Base-by-base conservation (phyloP, 1,140 invertebrate genomes). In the Drosophila bipectinata region DNA sequence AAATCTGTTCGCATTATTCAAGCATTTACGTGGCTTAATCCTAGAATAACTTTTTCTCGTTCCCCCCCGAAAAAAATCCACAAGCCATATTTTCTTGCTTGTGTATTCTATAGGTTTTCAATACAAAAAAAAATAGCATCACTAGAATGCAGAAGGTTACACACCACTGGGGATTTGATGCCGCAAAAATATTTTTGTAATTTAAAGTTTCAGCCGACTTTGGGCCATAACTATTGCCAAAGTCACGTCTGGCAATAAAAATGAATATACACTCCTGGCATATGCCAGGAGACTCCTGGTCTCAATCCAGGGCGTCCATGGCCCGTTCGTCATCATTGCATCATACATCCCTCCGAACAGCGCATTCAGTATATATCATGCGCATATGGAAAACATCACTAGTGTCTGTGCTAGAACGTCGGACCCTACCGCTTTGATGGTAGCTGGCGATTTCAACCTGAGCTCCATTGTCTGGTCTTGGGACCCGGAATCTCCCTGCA, bases 1-100 rank as follows among this genome's bases (percentile, higher is more conserved):
- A 82, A 87, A 82, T 87, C 82, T 53, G 60, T 58, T 75, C 67
- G 66, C 64, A 77, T 77, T 77, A 85, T 68, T 77, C 57, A 81
- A 75, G 77, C 55, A 67, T 84, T 84, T 77, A 79, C 81, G 48
- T 77, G 81, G 60, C 67, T 77, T 80, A 80, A 74, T 69, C 67
- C 45, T 55, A 37, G 26, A 30, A 55, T 49, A 73, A 37, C 44
- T 73, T 53, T 73, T 54, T 44, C 4, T 9, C 3, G 1, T 58
- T 6, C 32, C 41, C n/a, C 9, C 14, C 9, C 30, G 39, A 10
- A 14, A 21, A 6, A 12, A 37, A 30, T 4, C 15, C 21, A 30
- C 12, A 12, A 41, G 28, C 44, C 30, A 74, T 64, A 61, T 78
- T 78, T 74, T 49, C 41, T 21, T 34, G 49, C 21, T 54, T 72